These are phyloP conservation scores for Gerris buenoi DNA, from an alignment of 1,140 invertebrate species.

Conservation along the genomic window DNA sequence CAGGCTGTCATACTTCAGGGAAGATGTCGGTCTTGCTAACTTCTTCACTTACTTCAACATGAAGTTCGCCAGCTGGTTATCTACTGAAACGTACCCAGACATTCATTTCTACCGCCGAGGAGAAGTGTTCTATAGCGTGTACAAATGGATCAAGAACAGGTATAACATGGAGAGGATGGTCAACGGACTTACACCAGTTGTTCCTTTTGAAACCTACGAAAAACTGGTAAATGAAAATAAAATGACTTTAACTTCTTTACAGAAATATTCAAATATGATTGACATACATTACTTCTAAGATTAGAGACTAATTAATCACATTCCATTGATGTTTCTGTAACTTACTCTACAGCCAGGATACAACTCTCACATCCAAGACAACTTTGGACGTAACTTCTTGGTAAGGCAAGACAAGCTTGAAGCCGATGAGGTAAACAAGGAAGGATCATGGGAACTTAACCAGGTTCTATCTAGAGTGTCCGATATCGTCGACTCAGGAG, in stretches of 20 bases:
- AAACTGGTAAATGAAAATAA: constrained; percentile 32
- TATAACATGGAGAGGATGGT: constrained; percentile 52
- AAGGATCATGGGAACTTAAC: neutral
- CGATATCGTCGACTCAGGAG: neutral
- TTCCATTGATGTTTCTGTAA: too few relatives aligned
- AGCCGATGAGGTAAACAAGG: constrained; percentile 6
- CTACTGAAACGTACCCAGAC: constrained; percentile 29
- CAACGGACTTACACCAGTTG: constrained; percentile 37
- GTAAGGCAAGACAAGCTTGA: constrained; percentile 8
- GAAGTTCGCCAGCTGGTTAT: constrained; percentile 46
- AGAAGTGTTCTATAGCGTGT: neutral
- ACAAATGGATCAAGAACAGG: constrained; percentile 33
- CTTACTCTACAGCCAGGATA: constrained; percentile 29
- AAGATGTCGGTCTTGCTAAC: constrained; percentile 50
- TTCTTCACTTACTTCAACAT: constrained; percentile 50
- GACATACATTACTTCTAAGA: too few relatives aligned
- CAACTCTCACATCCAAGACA: constrained; percentile 10
- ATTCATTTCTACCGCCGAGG: constrained; percentile 1
- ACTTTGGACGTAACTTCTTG: constrained; percentile 10
- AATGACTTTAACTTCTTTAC: too few relatives aligned
- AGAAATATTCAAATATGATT: too few relatives aligned
- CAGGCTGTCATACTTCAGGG: constrained; percentile 50
- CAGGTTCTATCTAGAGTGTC: neutral
- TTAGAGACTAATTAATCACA: too few relatives aligned
- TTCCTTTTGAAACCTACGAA: constrained; percentile 41